phyloP scores from a whole-genome alignment of 1,140 invertebrate species.

The Oppia nitens region DNA sequence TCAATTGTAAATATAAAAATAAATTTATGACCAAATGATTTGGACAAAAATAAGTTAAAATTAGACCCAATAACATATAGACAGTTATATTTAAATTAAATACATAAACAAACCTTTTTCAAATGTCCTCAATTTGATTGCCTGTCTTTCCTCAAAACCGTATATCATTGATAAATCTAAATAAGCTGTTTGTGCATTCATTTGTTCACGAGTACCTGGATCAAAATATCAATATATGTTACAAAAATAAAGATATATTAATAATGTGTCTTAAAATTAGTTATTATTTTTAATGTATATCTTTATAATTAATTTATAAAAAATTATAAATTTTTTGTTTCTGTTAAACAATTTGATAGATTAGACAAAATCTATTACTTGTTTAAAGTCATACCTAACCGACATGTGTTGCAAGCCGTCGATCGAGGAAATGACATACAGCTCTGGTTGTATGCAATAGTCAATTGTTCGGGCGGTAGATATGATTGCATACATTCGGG shows the following conservation, averaged over 20 bases:
- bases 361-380: background rate
- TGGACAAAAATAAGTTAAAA: no score
- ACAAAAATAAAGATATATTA: slow-evolving; percentile 5
- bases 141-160: slow-evolving; percentile 31
- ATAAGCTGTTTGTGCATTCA: slow-evolving; percentile 55
- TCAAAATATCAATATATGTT: background rate
- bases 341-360: background rate
- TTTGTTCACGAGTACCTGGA: slow-evolving; percentile 33
- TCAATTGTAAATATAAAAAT: no score
- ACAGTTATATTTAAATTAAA: no score
- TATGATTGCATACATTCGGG: slow-evolving; percentile 10
- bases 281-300: slow-evolving; percentile 19
- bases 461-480: background rate
- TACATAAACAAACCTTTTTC: slow-evolving; percentile 22
- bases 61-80: no score
- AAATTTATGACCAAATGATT: no score
- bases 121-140: slow-evolving; percentile 22
- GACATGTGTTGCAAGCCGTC: slow-evolving; percentile 7
- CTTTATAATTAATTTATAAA: slow-evolving; percentile 17
- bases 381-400: slow-evolving; percentile 2
- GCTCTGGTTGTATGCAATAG: slow-evolving; percentile 12
- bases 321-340: no score
- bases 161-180: slow-evolving; percentile 58
- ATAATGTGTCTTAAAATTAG: slow-evolving; percentile 6
- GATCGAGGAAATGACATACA: slow-evolving; percentile 7